These are phyloP conservation scores for Atta texana DNA, from an alignment of 1,140 invertebrate species.

Conservation along the genomic window DNA sequence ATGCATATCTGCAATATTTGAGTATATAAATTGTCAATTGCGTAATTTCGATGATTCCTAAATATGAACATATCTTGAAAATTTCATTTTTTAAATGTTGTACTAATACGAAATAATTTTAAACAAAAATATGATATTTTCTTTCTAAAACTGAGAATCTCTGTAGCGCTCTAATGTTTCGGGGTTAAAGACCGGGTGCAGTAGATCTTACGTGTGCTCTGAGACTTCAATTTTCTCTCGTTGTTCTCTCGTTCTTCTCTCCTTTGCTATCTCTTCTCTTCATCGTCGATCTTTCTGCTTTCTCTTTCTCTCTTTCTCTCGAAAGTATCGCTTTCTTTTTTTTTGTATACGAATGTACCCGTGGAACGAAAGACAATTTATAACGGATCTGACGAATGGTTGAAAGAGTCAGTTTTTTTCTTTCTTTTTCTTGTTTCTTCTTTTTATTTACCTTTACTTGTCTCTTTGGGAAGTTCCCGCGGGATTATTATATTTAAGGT, in stretches of 20 bases:
- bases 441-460: conserved; percentile 8
- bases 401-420: conserved; percentile 26
- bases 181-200: conserved; percentile 78
- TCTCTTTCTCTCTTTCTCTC: conserved; percentile 59
- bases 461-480: conserved; percentile 60
- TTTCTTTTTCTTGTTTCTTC: neutral
- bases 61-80: neutral
- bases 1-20: neutral
- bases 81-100: neutral
- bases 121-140: neutral
- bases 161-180: conserved; percentile 67
- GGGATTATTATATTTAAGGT: conserved; percentile 51
- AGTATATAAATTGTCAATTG: neutral
- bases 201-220: conserved; percentile 76
- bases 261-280: conserved; percentile 29
- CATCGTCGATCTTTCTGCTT: conserved; percentile 42
- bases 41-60: neutral
- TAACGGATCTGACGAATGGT: conserved; percentile 71
- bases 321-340: conserved; percentile 6
- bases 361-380: conserved; percentile 64
- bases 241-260: conserved; percentile 73
- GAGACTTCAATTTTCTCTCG: conserved; percentile 76
- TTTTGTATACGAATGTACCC: neutral
- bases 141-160: conserved; percentile 66
- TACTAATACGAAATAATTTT: neutral